phyloP scores from a whole-genome alignment of 2,888 invertebrate genomes.

The Hermodice carunculata region DNA sequence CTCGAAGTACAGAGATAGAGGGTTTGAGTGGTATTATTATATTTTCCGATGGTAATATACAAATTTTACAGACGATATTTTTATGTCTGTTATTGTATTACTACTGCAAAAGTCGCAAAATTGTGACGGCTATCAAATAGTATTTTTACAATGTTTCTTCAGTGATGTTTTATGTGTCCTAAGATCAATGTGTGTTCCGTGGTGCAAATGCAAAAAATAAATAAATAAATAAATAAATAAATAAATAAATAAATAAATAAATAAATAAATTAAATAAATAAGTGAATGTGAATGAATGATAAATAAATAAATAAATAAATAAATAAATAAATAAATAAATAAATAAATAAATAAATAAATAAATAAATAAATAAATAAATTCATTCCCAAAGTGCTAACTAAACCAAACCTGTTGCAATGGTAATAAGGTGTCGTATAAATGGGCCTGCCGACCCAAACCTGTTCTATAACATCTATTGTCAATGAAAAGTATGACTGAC shows the following conservation, averaged over 20 bases:
- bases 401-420: too few relatives aligned
- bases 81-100: too few relatives aligned
- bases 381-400: not conserved
- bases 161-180: not conserved
- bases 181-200: not conserved
- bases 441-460: too few relatives aligned
- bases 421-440: too few relatives aligned
- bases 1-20: too few relatives aligned
- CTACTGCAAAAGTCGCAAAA: too few relatives aligned
- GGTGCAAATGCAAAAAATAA: not conserved
- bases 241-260: not conserved
- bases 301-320: not conserved
- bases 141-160: not conserved
- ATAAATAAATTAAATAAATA: not conserved
- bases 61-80: too few relatives aligned
- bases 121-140: too few relatives aligned
- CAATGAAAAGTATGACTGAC: too few relatives aligned
- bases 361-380: not conserved
- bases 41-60: too few relatives aligned
- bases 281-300: not conserved
- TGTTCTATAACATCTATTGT: too few relatives aligned
- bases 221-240: not conserved
- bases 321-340: not conserved
- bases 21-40: too few relatives aligned
- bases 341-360: not conserved